These are phyloP conservation scores for Varanus komodoensis DNA, from an alignment of 2,113 vertebrate species.

Conservation along the genomic window DNA sequence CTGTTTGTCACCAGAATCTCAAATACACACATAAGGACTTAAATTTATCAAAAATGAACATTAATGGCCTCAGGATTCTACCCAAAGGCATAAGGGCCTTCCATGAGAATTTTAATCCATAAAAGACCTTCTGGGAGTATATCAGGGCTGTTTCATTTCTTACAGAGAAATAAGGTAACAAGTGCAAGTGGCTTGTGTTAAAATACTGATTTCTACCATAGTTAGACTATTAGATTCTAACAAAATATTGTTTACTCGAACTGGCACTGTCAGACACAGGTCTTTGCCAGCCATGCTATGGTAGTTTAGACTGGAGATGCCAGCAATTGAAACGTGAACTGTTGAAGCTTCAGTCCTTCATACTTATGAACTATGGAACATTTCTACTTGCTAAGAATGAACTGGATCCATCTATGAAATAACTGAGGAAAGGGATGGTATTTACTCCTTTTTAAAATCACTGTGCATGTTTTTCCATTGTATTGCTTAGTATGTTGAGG, in stretches of 20 bases:
- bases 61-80: not conserved
- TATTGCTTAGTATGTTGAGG: fast-evolving
- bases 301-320: not conserved
- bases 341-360: not conserved
- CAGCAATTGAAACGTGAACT: not conserved
- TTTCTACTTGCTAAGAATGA: not conserved
- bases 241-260: not conserved
- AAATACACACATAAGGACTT: not conserved
- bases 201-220: too few species aligned
- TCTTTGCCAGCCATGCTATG: not conserved
- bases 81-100: not conserved
- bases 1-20: not conserved
- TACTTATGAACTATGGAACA: not conserved
- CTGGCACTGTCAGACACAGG: not conserved
- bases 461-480: not conserved
- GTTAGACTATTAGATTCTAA: not conserved
- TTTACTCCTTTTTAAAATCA: not conserved
- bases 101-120: not conserved
- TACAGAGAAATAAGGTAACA: not conserved
- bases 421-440: not conserved
- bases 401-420: fast-evolving
- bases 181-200: not conserved
- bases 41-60: not conserved
- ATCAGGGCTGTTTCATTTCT: not conserved
- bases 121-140: not conserved